Evolutionary conservation across 2,113 vertebrate species (phyloP).

Genomic region (Alexandromys fortis): DNA sequence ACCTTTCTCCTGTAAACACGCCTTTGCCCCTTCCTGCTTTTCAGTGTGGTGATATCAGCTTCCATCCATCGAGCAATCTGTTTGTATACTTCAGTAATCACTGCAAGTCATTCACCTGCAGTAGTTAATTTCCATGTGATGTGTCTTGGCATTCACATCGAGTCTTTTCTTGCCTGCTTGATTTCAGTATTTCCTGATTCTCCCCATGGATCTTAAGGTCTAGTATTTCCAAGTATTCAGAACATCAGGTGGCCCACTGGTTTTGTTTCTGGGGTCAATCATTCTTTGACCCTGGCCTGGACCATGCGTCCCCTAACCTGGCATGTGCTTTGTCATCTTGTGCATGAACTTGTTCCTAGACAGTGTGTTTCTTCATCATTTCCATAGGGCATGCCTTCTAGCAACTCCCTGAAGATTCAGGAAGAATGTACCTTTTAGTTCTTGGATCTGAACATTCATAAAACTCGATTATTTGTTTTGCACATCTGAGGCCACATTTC

Average conservation of each 20-base stretch:
- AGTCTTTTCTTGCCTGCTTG: not conserved
- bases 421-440: not conserved
- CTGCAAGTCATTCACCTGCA: not conserved
- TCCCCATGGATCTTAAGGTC: not conserved
- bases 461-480: not conserved
- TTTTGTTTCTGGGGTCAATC: not conserved
- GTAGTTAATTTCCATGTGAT: not conserved
- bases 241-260: not conserved
- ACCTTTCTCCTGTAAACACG: not conserved
- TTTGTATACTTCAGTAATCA: not conserved
- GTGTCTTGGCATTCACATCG: not conserved
- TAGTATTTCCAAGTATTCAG: not conserved
- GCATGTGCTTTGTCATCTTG: not conserved
- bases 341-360: not conserved
- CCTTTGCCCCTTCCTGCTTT: not conserved
- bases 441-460: not conserved
- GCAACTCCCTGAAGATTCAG: not conserved
- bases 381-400: not conserved
- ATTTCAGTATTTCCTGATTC: not conserved
- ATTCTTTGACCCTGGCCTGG: rapidly evolving
- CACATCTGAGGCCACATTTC: not conserved
- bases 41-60: not conserved
- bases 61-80: not conserved
- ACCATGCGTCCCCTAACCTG: not conserved
- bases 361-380: not conserved